These are phyloP conservation scores for Glyptemys insculpta DNA, from an alignment of 2,797 vertebrate genomes.

Conservation along the genomic window DNA sequence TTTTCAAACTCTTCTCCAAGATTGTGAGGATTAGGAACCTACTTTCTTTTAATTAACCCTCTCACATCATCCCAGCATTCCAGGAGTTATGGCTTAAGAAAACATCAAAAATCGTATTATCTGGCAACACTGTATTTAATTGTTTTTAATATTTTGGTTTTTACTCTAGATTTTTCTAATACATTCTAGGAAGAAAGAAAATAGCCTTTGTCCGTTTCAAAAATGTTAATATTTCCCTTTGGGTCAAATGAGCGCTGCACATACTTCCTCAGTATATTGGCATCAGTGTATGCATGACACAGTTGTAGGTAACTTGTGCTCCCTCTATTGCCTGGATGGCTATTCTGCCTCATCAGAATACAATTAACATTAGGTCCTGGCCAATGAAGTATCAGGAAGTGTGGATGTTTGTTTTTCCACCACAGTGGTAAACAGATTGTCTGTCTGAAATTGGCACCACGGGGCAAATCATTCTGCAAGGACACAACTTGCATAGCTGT, in stretches of 20 bases:
- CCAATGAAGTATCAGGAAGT: neutral
- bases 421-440: neutral
- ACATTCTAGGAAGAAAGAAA: neutral
- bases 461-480: neutral
- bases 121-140: neutral
- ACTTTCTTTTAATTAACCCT: neutral
- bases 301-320: neutral
- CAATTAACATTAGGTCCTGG: neutral
- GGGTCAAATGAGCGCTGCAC: too few species aligned
- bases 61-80: neutral
- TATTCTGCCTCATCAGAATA: neutral
- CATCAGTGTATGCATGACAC: neutral
- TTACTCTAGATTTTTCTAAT: neutral
- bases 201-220: neutral
- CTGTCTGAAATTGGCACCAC: neutral
- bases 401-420: neutral
- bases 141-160: neutral
- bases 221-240: neutral
- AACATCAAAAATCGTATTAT: neutral
- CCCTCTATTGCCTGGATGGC: neutral
- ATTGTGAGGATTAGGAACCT: neutral
- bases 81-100: neutral
- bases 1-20: slow-evolving; percentile 2
- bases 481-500: neutral
- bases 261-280: neutral